Base-by-base conservation (phyloP, 2,113 vertebrate species). In the Rhinolophus sinicus region DNA sequence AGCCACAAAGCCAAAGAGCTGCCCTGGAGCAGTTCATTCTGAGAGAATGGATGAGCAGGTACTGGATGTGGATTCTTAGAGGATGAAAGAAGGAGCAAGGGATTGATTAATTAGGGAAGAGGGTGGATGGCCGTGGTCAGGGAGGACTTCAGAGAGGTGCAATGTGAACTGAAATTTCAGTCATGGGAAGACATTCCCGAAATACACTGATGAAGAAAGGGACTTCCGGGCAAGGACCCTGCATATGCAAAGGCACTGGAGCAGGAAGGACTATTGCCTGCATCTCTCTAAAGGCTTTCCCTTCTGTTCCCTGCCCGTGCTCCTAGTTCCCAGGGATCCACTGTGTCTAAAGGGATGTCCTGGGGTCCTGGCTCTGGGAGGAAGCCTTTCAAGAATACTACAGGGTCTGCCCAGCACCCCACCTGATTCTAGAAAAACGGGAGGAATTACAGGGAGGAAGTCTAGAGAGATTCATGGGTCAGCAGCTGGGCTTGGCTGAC, bases 41-140 rank as follows among this genome's bases (percentile, higher is more conserved):
- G 58, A 80, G 47, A 87, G 50, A 50, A 19, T 40, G 58, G 38
- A 5, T 33, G 28, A 82, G 52, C 35, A 0, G 35, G 0, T 6
- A 2, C 0, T 4, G 62, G 35, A 6, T 5, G 1, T 8, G 19
- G 40, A 13, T 56, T 35, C 62, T 58, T 12, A 22, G 5, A 21
- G 18, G 14, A 16, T 1, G 0, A 13, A 21, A n/a, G 33, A 72
- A n/a, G 38, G 24, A 44, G 52, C 18, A 28, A 80, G 26, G 58
- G 16, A 14, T 2, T 22, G 33, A 24, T 33, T 38, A 12, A 6
- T 58, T 35, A 33, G 58, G 38, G n/a, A 7, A 28, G 67, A 30
- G 30, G 8, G 6, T 11, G 6, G 67, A 30, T 60, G 78, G 21
- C 4, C 1, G 18, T 9, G 3, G 15, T 84, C n/a, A 81, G 52